These are phyloP conservation scores for Barnardius zonarius DNA, from an alignment of 2,113 vertebrate species.

Conservation along the genomic window DNA sequence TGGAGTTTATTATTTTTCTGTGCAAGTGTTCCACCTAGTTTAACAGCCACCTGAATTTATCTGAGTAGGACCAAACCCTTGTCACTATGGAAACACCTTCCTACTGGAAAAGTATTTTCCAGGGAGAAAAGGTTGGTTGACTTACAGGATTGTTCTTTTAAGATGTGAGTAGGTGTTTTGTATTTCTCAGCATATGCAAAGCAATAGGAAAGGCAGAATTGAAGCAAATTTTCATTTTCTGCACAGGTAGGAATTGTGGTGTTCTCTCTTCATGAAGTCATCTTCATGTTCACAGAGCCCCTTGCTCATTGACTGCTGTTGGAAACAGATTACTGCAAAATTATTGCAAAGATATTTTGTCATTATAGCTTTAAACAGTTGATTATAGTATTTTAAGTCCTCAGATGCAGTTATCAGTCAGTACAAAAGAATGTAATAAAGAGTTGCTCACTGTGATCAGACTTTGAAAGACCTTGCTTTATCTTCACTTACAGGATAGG, in stretches of 20 bases:
- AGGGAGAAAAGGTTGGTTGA: neutral
- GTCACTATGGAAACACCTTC: constrained; percentile 50
- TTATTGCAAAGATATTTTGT: neutral
- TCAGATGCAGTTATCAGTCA: neutral
- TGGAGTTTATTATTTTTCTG: neutral
- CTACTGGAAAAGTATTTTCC: constrained; percentile 9
- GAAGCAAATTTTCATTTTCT: constrained; percentile 13
- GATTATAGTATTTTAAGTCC: neutral
- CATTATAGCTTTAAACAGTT: neutral
- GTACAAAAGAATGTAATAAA: neutral
- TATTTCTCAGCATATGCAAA: constrained; percentile 25
- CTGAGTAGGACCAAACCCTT: neutral
- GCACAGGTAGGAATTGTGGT: neutral
- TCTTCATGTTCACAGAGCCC: neutral
- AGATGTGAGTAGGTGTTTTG: neutral
- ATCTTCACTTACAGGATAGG: neutral
- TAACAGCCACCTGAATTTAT: constrained; percentile 4
- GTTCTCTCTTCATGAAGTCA: neutral
- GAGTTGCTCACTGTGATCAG: neutral
- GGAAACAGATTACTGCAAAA: neutral
- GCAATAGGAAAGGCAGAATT: constrained; percentile 4
- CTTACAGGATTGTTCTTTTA: constrained; percentile 7
- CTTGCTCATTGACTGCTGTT: neutral
- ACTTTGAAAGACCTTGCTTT: neutral
- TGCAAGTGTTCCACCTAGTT: neutral